phyloP scores from a whole-genome alignment of 23 tunicate species.

The Trididemnum miniatum region DNA sequence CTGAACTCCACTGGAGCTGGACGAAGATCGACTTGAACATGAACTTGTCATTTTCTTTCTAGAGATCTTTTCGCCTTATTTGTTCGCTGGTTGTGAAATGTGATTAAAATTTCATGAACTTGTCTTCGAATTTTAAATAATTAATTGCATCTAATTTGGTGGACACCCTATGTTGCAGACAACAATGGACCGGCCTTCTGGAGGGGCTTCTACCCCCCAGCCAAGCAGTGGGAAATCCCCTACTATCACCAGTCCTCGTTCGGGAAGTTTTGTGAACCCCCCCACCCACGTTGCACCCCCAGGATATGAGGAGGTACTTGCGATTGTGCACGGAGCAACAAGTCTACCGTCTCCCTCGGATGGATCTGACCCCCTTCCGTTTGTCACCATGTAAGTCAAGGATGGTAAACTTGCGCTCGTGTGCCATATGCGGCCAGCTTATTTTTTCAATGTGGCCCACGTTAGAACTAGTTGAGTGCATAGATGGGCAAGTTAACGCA shows the following conservation, averaged over 20 bases:
- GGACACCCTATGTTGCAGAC: slow-evolving; percentile 38
- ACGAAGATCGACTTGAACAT: too few species aligned
- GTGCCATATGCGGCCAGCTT: too few species aligned
- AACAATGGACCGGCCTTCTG: slow-evolving; percentile 67
- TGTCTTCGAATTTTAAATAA: not conserved
- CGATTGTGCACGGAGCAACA: slow-evolving; percentile 87
- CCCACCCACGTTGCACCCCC: slow-evolving; percentile 64
- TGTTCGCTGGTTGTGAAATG: too few species aligned
- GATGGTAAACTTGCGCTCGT: too few species aligned
- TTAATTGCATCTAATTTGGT: not conserved
- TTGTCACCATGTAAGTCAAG: slow-evolving; percentile 79
- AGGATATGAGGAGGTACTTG: slow-evolving; percentile 63
- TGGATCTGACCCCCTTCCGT: slow-evolving; percentile 89
- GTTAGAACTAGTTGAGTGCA: too few species aligned
- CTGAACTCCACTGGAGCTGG: too few species aligned
- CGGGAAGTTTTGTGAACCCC: not conserved
- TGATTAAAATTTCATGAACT: too few species aligned
- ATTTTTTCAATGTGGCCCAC: too few species aligned
- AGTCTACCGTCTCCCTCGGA: slow-evolving; percentile 84
- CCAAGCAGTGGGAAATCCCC: slow-evolving; percentile 19
- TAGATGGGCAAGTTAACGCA: too few species aligned
- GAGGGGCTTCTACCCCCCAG: not conserved
- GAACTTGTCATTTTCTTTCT: too few species aligned
- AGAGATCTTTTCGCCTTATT: too few species aligned
- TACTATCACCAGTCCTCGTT: slow-evolving; percentile 55